phyloP scores from a whole-genome alignment of 1,140 invertebrate species.

The Agrypnia vestita region DNA sequence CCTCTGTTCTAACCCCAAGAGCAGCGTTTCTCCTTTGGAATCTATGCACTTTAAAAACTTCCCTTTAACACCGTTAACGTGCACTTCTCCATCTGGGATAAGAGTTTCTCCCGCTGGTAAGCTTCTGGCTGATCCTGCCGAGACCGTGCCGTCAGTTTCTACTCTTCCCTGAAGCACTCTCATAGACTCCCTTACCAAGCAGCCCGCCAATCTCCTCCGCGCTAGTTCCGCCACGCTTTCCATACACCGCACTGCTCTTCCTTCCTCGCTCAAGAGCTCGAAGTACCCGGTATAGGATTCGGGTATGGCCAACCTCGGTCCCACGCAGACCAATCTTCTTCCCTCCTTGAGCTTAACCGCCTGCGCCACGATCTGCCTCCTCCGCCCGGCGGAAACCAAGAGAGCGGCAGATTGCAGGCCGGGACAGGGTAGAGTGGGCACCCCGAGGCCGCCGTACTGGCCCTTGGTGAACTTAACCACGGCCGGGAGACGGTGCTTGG shows the following conservation, averaged over 20 bases:
- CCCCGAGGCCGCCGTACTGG: conserved; percentile 90
- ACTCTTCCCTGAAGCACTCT: conserved; percentile 84
- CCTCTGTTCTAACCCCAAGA: conserved; percentile 88
- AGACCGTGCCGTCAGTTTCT: conserved; percentile 77
- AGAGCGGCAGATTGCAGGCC: conserved; percentile 88
- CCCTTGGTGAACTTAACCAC: conserved; percentile 94
- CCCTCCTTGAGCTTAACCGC: conserved; percentile 94
- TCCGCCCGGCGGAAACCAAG: conserved; percentile 86
- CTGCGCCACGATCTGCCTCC: conserved; percentile 90
- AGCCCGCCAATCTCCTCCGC: conserved; percentile 83
- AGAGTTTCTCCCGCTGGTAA: conserved; percentile 87
- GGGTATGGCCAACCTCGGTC: conserved; percentile 90
- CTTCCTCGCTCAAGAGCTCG: conserved; percentile 94
- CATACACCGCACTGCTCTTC: conserved; percentile 89
- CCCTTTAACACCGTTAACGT: conserved; percentile 76
- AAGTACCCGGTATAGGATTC: conserved; percentile 94
- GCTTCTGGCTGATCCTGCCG: conserved; percentile 83
- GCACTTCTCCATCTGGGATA: conserved; percentile 80
- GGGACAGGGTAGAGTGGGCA: conserved; percentile 87
- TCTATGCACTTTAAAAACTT: conserved; percentile 91
- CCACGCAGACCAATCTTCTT: conserved; percentile 81
- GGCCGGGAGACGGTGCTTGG: conserved; percentile 85
- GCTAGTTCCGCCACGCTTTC: conserved; percentile 89
- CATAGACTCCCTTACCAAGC: conserved; percentile 89
- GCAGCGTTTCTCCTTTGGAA: conserved; percentile 86